These are phyloP conservation scores for Oligia fasciuncula DNA, from an alignment of 2,888 invertebrate genomes.

Conservation along the genomic window DNA sequence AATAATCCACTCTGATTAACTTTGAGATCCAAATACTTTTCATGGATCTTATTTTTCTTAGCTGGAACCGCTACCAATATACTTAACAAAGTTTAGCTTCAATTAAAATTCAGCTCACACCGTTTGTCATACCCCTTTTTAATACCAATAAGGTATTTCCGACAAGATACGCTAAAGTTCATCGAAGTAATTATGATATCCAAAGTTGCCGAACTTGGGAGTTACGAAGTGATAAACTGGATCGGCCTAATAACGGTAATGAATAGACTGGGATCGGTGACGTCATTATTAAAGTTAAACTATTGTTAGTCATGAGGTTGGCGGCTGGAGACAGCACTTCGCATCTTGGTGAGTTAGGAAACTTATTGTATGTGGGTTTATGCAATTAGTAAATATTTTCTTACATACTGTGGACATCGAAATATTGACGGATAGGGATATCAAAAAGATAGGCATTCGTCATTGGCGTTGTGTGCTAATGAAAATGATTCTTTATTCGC, in stretches of 20 bases:
- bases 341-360: neutral
- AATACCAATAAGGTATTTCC: slow-evolving; percentile 22
- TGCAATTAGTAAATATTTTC: neutral
- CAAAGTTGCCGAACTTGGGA: slow-evolving; percentile 31
- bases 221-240: slow-evolving; percentile 38
- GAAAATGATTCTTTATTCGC: neutral
- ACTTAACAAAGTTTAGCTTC: slow-evolving; percentile 1
- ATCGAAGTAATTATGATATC: slow-evolving; percentile 38
- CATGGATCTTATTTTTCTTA: slow-evolving; percentile 8
- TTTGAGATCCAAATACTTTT: neutral
- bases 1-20: slow-evolving; percentile 1
- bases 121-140: slow-evolving; percentile 19
- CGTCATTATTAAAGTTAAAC: slow-evolving; percentile 33
- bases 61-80: neutral
- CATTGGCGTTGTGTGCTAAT: neutral
- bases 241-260: slow-evolving; percentile 40
- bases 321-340: slow-evolving; percentile 12
- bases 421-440: neutral
- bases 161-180: slow-evolving; percentile 23
- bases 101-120: slow-evolving; percentile 26
- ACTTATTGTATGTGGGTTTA: slow-evolving; percentile 3
- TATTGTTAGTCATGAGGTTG: slow-evolving; percentile 25
- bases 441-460: neutral
- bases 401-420: neutral
- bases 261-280: slow-evolving; percentile 38